These are phyloP conservation scores for Takifugu flavidus DNA, from an alignment of 2,113 vertebrate species.

Conservation along the genomic window DNA sequence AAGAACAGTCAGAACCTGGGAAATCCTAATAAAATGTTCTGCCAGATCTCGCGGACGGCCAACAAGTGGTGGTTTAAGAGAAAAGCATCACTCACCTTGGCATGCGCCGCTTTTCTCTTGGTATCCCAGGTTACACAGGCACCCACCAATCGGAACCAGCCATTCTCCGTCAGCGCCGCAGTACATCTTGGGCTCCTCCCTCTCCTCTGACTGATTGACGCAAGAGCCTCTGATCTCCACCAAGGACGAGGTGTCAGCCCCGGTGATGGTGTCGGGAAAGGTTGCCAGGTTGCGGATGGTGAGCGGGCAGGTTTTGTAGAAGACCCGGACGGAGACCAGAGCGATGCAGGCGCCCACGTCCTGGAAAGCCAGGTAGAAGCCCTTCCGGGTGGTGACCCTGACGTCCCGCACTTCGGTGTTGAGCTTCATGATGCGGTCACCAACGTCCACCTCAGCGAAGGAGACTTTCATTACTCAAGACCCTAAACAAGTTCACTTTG, in stretches of 20 bases:
- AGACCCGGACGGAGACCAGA: slow-evolving; percentile 92
- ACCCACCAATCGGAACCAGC: slow-evolving; percentile 98
- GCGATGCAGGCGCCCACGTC: slow-evolving; percentile 97
- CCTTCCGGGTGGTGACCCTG: slow-evolving; percentile 86
- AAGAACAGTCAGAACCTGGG: too few species aligned
- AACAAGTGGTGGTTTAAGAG: too few species aligned
- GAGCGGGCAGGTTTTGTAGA: slow-evolving; percentile 95
- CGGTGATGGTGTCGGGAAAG: slow-evolving; percentile 94
- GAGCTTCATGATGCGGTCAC: slow-evolving; percentile 97
- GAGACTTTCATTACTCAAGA: too few species aligned
- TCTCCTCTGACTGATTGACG: slow-evolving; percentile 95
- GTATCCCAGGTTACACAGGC: slow-evolving; percentile 88
- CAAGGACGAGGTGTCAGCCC: slow-evolving; percentile 90
- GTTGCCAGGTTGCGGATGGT: slow-evolving; percentile 93
- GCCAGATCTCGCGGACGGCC: too few species aligned
- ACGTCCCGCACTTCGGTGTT: slow-evolving; percentile 96
- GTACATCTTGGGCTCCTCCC: slow-evolving; percentile 99
- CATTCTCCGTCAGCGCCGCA: slow-evolving; percentile 98
- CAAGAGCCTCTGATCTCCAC: slow-evolving; percentile 98
- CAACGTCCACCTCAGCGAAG: slow-evolving; percentile 82
- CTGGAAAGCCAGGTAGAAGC: slow-evolving; percentile 98
- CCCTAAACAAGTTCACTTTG: too few species aligned
- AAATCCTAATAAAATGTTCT: too few species aligned
- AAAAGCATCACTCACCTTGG: slow-evolving; percentile 80
- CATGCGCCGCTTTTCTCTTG: slow-evolving; percentile 87